Conservation (phyloP, 1,140 invertebrate genomes). For the Leguminivora glycinivorella region DNA sequence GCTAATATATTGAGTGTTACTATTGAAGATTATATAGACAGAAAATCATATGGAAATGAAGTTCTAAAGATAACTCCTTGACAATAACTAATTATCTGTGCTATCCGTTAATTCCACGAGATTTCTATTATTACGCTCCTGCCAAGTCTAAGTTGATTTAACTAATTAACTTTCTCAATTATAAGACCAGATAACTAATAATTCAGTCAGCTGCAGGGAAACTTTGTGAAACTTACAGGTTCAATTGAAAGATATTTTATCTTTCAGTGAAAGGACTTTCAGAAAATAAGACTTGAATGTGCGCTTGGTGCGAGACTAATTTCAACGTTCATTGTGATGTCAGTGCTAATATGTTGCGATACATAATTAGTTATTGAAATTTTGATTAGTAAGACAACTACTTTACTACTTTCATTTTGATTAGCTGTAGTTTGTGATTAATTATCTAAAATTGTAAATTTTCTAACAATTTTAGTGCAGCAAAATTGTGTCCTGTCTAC, state of each 20-base stretch:
- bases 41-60: too few species aligned
- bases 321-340: not conserved
- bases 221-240: conserved; percentile 12
- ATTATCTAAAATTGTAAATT: too few species aligned
- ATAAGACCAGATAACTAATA: conserved; percentile 5
- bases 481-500: too few species aligned
- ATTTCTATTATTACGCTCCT: conserved; percentile 8
- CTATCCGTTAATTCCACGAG: not conserved
- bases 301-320: not conserved
- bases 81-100: not conserved
- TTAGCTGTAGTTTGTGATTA: too few species aligned
- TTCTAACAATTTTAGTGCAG: too few species aligned
- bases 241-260: conserved; percentile 13
- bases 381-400: too few species aligned
- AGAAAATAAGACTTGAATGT: not conserved
- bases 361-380: too few species aligned
- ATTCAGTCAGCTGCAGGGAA: not conserved
- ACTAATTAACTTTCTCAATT: conserved; percentile 27
- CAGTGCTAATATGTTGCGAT: too few species aligned
- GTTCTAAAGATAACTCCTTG: too few species aligned
- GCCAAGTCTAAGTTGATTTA: conserved; percentile 9
- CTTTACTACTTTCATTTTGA: too few species aligned
- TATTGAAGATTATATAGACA: too few species aligned
- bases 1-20: too few species aligned
- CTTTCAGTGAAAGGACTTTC: conserved; percentile 4